These are phyloP conservation scores for Lepisosteus osseus DNA, from an alignment of 2,113 vertebrate genomes.

Conservation along the genomic window DNA sequence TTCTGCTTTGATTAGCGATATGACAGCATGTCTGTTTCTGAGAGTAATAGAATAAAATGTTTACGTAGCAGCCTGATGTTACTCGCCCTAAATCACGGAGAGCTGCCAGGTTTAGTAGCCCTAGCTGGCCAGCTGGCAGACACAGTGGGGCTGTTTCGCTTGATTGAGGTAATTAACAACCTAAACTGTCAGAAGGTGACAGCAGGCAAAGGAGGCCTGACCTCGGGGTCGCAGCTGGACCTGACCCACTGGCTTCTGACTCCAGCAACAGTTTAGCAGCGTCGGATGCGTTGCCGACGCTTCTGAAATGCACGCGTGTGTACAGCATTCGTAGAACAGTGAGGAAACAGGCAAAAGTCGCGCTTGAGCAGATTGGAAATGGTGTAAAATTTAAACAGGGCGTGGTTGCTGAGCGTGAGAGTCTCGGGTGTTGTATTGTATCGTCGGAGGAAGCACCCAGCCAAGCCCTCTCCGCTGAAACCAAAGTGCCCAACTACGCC, in stretches of 20 bases:
- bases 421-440: too few species aligned
- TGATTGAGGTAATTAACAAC: constrained; percentile 74
- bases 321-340: too few species aligned
- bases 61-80: constrained; percentile 73
- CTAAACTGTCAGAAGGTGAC: constrained; percentile 68
- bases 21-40: constrained; percentile 49
- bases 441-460: too few species aligned
- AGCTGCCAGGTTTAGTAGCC: constrained; percentile 57
- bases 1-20: constrained; percentile 57
- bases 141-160: constrained; percentile 67
- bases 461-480: too few species aligned
- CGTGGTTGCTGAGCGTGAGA: too few species aligned
- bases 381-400: too few species aligned
- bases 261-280: constrained; percentile 8
- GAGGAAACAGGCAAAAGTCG: too few species aligned
- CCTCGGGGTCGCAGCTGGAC: constrained; percentile 72
- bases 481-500: too few species aligned
- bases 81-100: constrained; percentile 75
- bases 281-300: not conserved
- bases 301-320: too few species aligned
- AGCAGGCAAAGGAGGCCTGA: constrained; percentile 69
- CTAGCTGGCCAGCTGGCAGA: constrained; percentile 71
- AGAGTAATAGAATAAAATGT: constrained; percentile 59
- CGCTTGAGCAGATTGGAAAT: too few species aligned
- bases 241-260: constrained; percentile 17